These are phyloP conservation scores for Cirrhinus mrigala DNA, from an alignment of 2,797 vertebrate species.

Conservation along the genomic window DNA sequence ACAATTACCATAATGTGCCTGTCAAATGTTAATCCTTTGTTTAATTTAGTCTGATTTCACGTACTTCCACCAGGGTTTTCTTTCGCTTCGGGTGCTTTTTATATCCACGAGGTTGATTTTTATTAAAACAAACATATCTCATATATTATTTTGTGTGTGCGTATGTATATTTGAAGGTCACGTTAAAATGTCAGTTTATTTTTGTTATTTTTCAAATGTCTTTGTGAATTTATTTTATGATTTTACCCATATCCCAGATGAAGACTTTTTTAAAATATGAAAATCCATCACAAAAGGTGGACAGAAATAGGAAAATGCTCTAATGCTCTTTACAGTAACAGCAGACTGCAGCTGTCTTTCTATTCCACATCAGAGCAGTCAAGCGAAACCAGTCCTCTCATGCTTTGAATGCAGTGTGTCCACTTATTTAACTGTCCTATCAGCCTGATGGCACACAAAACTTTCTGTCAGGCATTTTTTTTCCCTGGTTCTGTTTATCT, in stretches of 20 bases:
- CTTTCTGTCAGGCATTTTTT: background rate
- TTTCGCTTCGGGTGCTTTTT: background rate
- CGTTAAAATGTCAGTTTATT: background rate
- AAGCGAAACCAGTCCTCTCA: background rate
- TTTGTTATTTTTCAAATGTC: background rate
- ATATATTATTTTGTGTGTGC: background rate
- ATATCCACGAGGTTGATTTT: background rate
- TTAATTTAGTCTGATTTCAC: background rate
- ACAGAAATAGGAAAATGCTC: constrained; percentile 10
- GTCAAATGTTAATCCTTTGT: background rate
- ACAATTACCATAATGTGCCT: background rate
- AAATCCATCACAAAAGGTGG: background rate
- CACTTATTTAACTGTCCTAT: constrained; percentile 24
- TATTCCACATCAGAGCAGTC: constrained; percentile 21
- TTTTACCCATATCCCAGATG: background rate
- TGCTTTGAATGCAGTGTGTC: constrained; percentile 4
- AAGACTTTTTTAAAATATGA: constrained; percentile 4
- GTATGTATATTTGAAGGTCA: background rate
- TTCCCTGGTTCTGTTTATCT: background rate
- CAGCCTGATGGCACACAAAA: background rate
- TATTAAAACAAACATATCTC: background rate
- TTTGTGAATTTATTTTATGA: background rate
- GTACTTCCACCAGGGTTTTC: background rate
- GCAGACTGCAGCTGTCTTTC: constrained; percentile 26
- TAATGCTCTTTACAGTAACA: constrained; percentile 25